Evolutionary conservation across 2,113 vertebrate species (phyloP), one percentile per base, ranked within the genome.

Genomic region (Ctenomys sociabilis): DNA sequence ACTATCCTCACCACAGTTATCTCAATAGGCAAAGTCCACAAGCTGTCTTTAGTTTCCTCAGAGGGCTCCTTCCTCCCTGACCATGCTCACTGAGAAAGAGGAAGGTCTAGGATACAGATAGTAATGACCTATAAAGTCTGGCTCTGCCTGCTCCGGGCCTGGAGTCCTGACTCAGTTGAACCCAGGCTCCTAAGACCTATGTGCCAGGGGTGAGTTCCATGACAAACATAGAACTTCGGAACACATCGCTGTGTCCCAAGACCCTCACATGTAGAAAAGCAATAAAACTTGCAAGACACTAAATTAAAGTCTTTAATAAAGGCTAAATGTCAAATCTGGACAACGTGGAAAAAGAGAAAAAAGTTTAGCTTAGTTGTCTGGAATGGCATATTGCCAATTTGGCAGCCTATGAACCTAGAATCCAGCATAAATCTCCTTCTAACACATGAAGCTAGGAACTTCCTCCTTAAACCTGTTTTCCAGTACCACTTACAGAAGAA

Each of bases 11-110:
- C 68, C 75, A 72, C 72, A 30, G 57, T 91, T 86, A 95, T 88
- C 95, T 95, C 90, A n/a, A 73, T 32, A 85, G 93, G 54, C 95
- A 96, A 97, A 97, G 97, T 97, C 95, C 96, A 96, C 96, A 45
- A 98, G 97, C 94, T 1, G 95, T 43, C 68, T 91, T 70, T 10
- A 17, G 90, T 95, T 96, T 96, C 96, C 92, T 92, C 92, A 81
- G 10, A 86, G 63, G 70, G 57, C n/a, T 93, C 86, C 78, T 89
- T 94, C 85, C 88, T 90, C 93, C 78, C 92, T 68, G n/a, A 28
- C 85, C 91, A 96, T 28, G 70, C 37, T 37, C 64, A 37, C 2
- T 21, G 85, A 84, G 90, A 95, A 96, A 87, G 88, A 95, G 84
- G 88, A 94, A 96, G 93, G 88, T 88, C 93, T 77, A 85, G 37